Conservation (phyloP, 2,888 invertebrate genomes). For the Notocelia uddmanniana region DNA sequence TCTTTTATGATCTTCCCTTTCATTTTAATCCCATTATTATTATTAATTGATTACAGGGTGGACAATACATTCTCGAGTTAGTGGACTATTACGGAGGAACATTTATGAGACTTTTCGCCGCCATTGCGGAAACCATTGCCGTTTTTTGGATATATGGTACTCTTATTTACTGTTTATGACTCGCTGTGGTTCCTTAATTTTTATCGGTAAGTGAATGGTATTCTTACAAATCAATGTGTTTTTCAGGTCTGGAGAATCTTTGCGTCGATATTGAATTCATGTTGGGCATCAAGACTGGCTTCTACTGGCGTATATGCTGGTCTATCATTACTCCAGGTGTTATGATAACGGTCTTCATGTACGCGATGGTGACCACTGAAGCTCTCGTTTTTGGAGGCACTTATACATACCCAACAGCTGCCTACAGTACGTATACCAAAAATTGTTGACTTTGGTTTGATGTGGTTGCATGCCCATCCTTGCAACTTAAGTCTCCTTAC, state of each 20-base stretch:
- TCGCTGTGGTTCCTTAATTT: neutral
- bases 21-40: too few relatives aligned
- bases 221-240: neutral
- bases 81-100: conserved; percentile 89
- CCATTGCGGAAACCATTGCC: conserved; percentile 86
- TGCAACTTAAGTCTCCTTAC: too few relatives aligned
- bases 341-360: conserved; percentile 87
- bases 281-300: conserved; percentile 85
- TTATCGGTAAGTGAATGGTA: neutral
- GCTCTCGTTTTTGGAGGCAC: conserved; percentile 83
- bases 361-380: conserved; percentile 85
- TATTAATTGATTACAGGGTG: conserved; percentile 79
- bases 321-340: conserved; percentile 87
- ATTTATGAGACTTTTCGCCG: conserved; percentile 87
- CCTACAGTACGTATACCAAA: conserved; percentile 72
- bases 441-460: neutral
- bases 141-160: conserved; percentile 89
- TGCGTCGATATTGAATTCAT: conserved; percentile 89
- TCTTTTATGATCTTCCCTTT: too few relatives aligned
- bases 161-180: neutral
- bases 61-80: conserved; percentile 87
- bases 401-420: conserved; percentile 79
- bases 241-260: conserved; percentile 50
- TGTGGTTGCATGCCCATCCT: too few relatives aligned
- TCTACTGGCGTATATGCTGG: conserved; percentile 91